These are phyloP conservation scores for Xestia rhomboidea DNA, from an alignment of 2,888 invertebrate genomes.

Conservation along the genomic window DNA sequence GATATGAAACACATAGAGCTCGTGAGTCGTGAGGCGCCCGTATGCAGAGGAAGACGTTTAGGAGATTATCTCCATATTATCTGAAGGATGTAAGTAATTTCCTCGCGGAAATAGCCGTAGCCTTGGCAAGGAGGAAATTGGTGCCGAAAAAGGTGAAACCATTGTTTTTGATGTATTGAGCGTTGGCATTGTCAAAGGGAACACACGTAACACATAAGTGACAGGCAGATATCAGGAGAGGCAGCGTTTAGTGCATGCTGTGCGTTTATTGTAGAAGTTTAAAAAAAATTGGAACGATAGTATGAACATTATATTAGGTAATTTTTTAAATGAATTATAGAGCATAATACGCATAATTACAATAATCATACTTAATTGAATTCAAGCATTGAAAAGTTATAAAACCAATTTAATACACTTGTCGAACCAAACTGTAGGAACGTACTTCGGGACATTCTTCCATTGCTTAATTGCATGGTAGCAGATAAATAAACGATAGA, in stretches of 20 bases:
- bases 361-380: neutral
- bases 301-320: neutral
- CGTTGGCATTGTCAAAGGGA: conserved; percentile 3
- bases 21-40: neutral
- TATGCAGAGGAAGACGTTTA: conserved; percentile 21
- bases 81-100: conserved; percentile 56
- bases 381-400: conserved; percentile 41
- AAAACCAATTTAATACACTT: conserved; percentile 77
- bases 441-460: conserved; percentile 48
- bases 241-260: neutral
- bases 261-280: neutral
- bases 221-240: neutral
- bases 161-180: conserved; percentile 36
- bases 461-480: too few species aligned
- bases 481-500: conserved; percentile 93
- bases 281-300: neutral
- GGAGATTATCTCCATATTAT: conserved; percentile 51
- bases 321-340: neutral
- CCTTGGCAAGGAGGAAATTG: conserved; percentile 47
- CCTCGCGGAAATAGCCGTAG: conserved; percentile 50
- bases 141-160: conserved; percentile 49
- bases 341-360: neutral
- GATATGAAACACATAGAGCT: conserved; percentile 9
- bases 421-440: conserved; percentile 87
- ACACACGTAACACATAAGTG: neutral